phyloP scores from a whole-genome alignment of 2,797 vertebrate genomes.

The Gymnoscopelus microlampas region DNA sequence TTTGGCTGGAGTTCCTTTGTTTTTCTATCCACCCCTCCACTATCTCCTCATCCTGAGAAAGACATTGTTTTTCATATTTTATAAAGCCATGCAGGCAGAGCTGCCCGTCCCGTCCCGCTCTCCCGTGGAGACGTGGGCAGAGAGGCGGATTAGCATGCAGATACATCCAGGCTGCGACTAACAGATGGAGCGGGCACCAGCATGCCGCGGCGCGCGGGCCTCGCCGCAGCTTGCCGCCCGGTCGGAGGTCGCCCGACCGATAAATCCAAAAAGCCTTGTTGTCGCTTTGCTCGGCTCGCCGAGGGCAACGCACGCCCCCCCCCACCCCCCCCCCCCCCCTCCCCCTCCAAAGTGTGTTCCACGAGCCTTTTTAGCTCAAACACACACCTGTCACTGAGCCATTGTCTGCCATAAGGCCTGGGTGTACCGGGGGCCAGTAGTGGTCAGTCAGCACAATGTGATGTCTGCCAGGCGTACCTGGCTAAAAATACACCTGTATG shows the following conservation, averaged over 20 bases:
- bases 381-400: slow-evolving; percentile 52
- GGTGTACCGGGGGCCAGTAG: slow-evolving; percentile 5
- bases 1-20: too few relatives aligned
- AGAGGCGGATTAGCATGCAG: slow-evolving; percentile 73
- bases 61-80: not conserved
- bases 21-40: slow-evolving; percentile 36
- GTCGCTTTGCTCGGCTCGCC: slow-evolving; percentile 62
- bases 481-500: not conserved
- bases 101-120: slow-evolving; percentile 36
- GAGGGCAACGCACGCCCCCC: slow-evolving; percentile 13
- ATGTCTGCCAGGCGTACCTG: not conserved
- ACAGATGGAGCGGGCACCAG: slow-evolving; percentile 78
- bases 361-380: slow-evolving; percentile 34
- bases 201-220: slow-evolving; percentile 55
- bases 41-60: slow-evolving; percentile 54
- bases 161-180: slow-evolving; percentile 68
- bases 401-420: slow-evolving; percentile 23
- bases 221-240: slow-evolving; percentile 71
- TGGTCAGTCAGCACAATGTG: slow-evolving; percentile 6
- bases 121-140: slow-evolving; percentile 58
- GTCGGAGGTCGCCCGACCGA: slow-evolving; percentile 70
- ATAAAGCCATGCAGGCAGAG: slow-evolving; percentile 11
- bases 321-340: too few relatives aligned
- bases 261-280: slow-evolving; percentile 73
- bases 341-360: slow-evolving; percentile 50